Conservation (phyloP, 2,888 invertebrate genomes). For the Apantesis nais region DNA sequence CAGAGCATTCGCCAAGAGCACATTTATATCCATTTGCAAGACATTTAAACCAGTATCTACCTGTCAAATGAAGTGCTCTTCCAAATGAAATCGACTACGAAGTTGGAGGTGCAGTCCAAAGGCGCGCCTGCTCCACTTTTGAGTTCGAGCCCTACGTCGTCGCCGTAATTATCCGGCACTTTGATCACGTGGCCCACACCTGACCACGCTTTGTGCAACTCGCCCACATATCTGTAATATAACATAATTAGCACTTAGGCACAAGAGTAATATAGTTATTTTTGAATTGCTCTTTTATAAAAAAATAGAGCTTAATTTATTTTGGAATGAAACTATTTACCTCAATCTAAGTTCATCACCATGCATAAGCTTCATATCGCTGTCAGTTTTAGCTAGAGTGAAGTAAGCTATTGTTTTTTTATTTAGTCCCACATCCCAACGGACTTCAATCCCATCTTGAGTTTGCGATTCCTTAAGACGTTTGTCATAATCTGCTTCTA, state of each 20-base stretch:
- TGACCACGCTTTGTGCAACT: slow-evolving; percentile 97
- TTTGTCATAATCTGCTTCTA: slow-evolving; percentile 99
- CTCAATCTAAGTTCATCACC: slow-evolving; percentile 98
- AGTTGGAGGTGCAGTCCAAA: slow-evolving; percentile 96
- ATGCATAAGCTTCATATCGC: slow-evolving; percentile 99
- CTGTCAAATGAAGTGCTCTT: slow-evolving; percentile 99
- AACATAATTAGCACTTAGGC: background rate
- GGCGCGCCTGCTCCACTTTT: slow-evolving; percentile 97
- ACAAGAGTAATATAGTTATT: background rate
- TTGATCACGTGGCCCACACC: slow-evolving; percentile 99
- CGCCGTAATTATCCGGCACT: slow-evolving; percentile 97
- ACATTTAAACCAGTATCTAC: slow-evolving; percentile 65
- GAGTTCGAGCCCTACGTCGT: slow-evolving; percentile 98
- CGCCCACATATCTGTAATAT: slow-evolving; percentile 90
- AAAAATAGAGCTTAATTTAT: background rate
- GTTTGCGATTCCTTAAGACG: slow-evolving; percentile 99
- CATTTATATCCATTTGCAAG: background rate
- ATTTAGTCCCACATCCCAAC: slow-evolving; percentile 99
- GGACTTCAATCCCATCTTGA: slow-evolving; percentile 98
- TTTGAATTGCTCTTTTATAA: too few relatives aligned
- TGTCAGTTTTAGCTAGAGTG: slow-evolving; percentile 98
- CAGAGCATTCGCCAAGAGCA: background rate
- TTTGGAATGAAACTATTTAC: slow-evolving; percentile 43
- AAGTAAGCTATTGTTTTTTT: slow-evolving; percentile 99
- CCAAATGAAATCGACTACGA: slow-evolving; percentile 99